Conservation (phyloP, 2,113 vertebrate species). For the Ctenodactylus gundi region DNA sequence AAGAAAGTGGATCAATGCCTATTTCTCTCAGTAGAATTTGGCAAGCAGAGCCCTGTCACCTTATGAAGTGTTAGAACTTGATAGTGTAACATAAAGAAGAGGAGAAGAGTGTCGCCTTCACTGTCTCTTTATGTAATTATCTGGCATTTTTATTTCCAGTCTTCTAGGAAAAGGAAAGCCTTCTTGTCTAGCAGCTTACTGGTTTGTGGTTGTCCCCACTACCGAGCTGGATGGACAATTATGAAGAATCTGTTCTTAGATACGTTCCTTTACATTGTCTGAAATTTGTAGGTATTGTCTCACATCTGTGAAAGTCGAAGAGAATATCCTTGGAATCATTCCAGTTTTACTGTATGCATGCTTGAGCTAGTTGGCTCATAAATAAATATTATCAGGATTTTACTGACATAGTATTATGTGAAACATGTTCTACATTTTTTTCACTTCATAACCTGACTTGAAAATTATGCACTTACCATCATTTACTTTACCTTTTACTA, state of each 20-base stretch:
- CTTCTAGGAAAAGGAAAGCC: neutral
- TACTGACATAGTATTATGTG: neutral
- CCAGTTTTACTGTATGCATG: neutral
- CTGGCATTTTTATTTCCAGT: neutral
- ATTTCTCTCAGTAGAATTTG: rapidly evolving
- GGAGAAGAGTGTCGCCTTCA: neutral
- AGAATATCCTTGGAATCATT: neutral
- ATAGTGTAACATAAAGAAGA: neutral
- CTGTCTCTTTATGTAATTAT: neutral
- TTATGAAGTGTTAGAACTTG: neutral
- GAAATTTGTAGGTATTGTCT: neutral
- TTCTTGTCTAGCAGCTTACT: neutral
- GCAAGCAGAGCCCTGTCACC: neutral
- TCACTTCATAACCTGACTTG: neutral
- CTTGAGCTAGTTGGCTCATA: neutral
- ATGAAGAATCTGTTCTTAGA: neutral
- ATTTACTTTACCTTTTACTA: neutral
- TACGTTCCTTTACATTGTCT: neutral
- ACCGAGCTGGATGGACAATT: neutral
- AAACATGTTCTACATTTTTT: neutral
- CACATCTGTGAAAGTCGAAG: neutral
- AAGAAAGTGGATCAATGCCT: neutral
- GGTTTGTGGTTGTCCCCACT: neutral
- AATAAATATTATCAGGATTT: neutral
- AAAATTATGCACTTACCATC: neutral